Percentiles rank a stretch among this genome's conserved stretches.
Conservation (phyloP, 37 sponge, comb jelly and placozoan species). For the Dysidea cf. avara region DNA sequence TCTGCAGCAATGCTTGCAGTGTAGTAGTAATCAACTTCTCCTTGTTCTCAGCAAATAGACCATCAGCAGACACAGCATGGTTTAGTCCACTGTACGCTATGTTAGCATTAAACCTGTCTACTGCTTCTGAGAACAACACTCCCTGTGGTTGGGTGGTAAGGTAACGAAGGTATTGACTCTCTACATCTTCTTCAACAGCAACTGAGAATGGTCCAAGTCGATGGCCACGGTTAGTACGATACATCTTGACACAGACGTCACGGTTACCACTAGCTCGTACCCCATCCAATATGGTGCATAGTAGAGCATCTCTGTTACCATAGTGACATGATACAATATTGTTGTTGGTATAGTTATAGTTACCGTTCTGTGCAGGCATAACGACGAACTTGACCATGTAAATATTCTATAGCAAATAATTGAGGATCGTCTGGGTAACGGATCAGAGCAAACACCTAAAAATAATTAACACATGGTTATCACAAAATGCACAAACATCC, state of each 20-base stretch:
- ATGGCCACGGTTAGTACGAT: conserved; percentile 73
- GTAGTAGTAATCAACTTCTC: conserved; percentile 92
- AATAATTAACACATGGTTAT: background rate
- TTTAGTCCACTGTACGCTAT: conserved; percentile 94
- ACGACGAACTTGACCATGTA: conserved; percentile 50
- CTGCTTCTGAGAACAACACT: conserved; percentile 65
- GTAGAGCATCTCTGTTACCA: conserved; percentile 81
- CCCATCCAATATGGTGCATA: conserved; percentile 97
- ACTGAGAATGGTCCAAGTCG: conserved; percentile 83
- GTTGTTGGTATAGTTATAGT: background rate
- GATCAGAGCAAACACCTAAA: conserved; percentile 85
- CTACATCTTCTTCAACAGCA: conserved; percentile 96
- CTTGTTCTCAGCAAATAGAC: conserved; percentile 98
- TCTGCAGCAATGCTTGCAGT: conserved; percentile 68
- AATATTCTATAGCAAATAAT: conserved; percentile 91
- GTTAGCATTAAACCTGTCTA: conserved; percentile 91
- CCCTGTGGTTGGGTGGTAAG: conserved; percentile 66
- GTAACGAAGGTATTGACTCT: conserved; percentile 87
- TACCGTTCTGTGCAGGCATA: conserved; percentile 92
- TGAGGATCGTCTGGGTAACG: conserved; percentile 94
- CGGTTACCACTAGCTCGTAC: conserved; percentile 94
- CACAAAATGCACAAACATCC: too few species aligned
- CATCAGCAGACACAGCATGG: conserved; percentile 86
- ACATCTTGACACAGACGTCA: conserved; percentile 97
- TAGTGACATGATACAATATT: background rate